phyloP scores from a whole-genome alignment of 92 coral and sea anemone genomes.

The Epizoanthus illoricatus region DNA sequence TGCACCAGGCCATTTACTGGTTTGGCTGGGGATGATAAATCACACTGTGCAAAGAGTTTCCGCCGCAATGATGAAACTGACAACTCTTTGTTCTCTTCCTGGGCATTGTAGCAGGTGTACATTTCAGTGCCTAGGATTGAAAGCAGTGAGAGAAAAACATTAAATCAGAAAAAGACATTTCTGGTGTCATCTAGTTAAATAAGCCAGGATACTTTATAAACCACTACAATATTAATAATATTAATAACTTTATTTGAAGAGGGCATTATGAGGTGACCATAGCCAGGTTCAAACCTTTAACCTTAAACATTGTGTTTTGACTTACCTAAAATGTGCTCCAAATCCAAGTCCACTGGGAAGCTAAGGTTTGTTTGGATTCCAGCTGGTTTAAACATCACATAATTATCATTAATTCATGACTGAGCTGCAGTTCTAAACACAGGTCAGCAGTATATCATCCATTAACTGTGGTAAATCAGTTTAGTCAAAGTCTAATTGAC shows the following conservation, averaged over 20 bases:
- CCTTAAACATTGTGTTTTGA: background rate
- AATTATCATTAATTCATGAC: background rate
- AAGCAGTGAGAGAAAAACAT: no score
- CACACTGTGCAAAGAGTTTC: slow-evolving; percentile 83
- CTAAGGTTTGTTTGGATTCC: slow-evolving; percentile 82
- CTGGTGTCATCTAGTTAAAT: no score
- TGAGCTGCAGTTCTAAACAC: no score
- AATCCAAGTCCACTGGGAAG: slow-evolving; percentile 75
- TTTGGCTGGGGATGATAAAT: slow-evolving; percentile 28
- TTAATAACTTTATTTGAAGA: no score
- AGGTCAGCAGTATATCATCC: no score
- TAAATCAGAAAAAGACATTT: no score
- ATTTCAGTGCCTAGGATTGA: slow-evolving; percentile 1
- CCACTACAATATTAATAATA: no score
- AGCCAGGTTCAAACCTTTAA: background rate
- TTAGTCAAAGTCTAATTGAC: no score
- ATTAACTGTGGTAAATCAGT: no score
- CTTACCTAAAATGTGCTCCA: slow-evolving; percentile 74
- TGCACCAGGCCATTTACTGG: slow-evolving; percentile 44
- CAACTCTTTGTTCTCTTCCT: slow-evolving; percentile 65
- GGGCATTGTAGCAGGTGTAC: slow-evolving; percentile 34
- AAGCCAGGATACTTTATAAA: no score
- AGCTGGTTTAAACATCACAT: slow-evolving; percentile 45
- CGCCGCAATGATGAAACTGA: slow-evolving; percentile 83
- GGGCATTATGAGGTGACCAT: no score